Percentiles rank a stretch among this genome's conserved stretches.
Conservation (phyloP, 2,113 vertebrate genomes). For the Phasianus colchicus region DNA sequence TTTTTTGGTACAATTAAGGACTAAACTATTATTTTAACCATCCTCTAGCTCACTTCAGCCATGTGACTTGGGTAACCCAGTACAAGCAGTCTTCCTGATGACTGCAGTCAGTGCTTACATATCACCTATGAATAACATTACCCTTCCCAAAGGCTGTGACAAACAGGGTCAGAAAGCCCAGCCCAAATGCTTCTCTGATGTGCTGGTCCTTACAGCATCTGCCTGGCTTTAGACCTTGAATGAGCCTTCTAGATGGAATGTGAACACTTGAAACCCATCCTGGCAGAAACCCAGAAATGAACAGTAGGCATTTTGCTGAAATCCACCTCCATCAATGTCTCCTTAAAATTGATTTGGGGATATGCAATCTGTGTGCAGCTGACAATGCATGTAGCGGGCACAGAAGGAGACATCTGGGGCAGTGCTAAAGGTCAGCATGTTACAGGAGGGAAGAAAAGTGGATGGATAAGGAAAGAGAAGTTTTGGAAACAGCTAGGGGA, state of each 20-base stretch:
- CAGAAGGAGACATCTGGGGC: background rate
- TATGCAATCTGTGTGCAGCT: background rate
- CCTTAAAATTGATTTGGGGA: background rate
- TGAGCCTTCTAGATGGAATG: background rate
- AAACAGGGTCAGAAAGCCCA: background rate
- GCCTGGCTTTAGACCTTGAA: background rate
- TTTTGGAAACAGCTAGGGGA: slow-evolving; percentile 1
- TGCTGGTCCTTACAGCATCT: background rate
- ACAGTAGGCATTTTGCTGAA: background rate
- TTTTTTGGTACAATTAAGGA: background rate
- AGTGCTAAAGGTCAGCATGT: background rate
- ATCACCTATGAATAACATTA: background rate
- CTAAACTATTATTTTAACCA: background rate
- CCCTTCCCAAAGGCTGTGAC: background rate
- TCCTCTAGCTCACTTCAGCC: background rate
- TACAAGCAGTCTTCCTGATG: background rate
- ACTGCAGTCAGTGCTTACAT: accelerated
- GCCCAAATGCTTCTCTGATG: background rate
- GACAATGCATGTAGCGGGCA: background rate
- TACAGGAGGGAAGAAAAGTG: background rate
- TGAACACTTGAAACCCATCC: background rate
- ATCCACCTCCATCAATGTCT: background rate
- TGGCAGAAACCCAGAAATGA: background rate
- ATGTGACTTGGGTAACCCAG: background rate
- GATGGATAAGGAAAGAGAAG: background rate